These are phyloP conservation scores for Diaphora mendica DNA, from an alignment of 2,888 invertebrate species.

Conservation along the genomic window DNA sequence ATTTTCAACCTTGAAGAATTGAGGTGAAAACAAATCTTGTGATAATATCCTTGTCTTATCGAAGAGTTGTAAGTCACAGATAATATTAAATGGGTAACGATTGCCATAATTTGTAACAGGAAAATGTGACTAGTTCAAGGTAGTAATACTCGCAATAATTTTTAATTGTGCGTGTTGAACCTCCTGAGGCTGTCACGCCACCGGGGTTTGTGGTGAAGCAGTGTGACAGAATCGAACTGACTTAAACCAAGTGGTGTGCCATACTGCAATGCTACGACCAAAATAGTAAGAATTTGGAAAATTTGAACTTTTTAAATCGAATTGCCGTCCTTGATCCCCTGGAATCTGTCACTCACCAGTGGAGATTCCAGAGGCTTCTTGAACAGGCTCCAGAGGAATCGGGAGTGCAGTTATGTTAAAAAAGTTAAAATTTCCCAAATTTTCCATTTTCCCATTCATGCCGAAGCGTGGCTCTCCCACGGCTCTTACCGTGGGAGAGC, in stretches of 20 bases:
- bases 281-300: not conserved
- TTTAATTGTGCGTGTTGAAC: not conserved
- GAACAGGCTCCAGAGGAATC: no score
- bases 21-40: conserved; percentile 29
- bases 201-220: not conserved
- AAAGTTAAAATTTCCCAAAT: no score
- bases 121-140: conserved; percentile 11
- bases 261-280: not conserved
- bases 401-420: no score
- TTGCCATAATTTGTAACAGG: not conserved
- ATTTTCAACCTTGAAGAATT: conserved; percentile 28
- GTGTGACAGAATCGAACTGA: not conserved
- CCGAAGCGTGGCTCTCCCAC: no score
- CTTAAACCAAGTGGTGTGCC: not conserved
- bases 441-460: no score
- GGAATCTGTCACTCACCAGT: no score
- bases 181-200: not conserved
- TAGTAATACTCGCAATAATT: not conserved
- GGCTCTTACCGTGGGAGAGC: no score
- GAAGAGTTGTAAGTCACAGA: conserved; percentile 4
- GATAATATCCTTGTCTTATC: conserved; percentile 28
- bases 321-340: no score
- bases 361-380: not conserved
- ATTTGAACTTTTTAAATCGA: no score
- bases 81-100: conserved; percentile 5